phyloP scores from a whole-genome alignment of 1,140 invertebrate genomes.

The Drosophila repletoides region DNA sequence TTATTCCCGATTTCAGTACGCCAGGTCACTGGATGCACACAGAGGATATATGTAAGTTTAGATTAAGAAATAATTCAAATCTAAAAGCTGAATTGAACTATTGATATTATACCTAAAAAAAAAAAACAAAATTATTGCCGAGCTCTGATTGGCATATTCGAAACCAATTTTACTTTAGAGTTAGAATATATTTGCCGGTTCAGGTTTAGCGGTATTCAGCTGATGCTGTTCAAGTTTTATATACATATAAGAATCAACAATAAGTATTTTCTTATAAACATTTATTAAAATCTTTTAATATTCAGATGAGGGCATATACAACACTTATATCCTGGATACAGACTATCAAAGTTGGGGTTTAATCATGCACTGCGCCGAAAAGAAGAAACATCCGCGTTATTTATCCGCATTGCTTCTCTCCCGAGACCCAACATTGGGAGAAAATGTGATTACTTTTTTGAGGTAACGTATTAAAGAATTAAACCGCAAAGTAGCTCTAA shows the following conservation, averaged over 20 bases:
- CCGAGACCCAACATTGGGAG: slow-evolving; percentile 84
- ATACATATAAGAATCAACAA: too few species aligned
- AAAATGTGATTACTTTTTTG: slow-evolving; percentile 84
- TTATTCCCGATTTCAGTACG: slow-evolving; percentile 87
- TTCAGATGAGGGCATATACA: slow-evolving; percentile 93
- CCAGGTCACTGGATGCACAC: slow-evolving; percentile 93
- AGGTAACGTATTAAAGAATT: slow-evolving; percentile 21
- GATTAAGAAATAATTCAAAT: too few species aligned
- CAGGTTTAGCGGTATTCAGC: too few species aligned
- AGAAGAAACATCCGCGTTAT: slow-evolving; percentile 90
- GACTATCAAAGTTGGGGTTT: slow-evolving; percentile 92
- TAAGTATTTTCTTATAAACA: too few species aligned
- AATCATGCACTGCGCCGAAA: slow-evolving; percentile 92
- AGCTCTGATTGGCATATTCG: too few species aligned
- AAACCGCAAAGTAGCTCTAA: slow-evolving; percentile 1
- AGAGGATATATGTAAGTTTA: slow-evolving; percentile 90
- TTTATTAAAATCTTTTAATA: too few species aligned
- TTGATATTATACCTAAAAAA: too few species aligned
- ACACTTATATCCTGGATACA: slow-evolving; percentile 92
- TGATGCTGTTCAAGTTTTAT: too few species aligned
- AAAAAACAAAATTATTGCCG: too few species aligned
- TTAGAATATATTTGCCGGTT: too few species aligned
- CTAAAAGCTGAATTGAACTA: too few species aligned
- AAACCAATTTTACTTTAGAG: too few species aligned
- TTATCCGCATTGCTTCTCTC: slow-evolving; percentile 92